Conservation (phyloP, 2,797 vertebrate genomes). For the Nannoperca obscura region DNA sequence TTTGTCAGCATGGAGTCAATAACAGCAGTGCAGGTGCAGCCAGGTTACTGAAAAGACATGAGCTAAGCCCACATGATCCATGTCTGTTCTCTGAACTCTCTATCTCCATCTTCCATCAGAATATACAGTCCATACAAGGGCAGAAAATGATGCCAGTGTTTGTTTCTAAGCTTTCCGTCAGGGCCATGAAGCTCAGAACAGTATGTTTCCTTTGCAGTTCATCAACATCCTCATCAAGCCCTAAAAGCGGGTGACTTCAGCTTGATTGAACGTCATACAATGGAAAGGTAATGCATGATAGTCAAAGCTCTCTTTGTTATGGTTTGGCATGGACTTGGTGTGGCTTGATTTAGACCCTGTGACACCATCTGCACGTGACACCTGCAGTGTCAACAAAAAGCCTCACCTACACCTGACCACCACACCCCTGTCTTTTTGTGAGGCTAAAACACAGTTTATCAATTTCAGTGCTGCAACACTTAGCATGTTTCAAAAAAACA, state of each 20-base stretch:
- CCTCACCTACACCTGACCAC: constrained; percentile 52
- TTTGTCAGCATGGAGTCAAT: constrained; percentile 54
- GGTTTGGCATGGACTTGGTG: constrained; percentile 27
- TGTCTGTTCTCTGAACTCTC: constrained; percentile 49
- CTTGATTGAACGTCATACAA: constrained; percentile 56
- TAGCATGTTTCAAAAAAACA: constrained; percentile 18
- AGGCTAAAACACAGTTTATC: constrained; percentile 20
- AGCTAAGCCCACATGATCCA: constrained; percentile 65
- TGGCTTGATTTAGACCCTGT: constrained; percentile 45
- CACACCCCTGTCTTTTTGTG: constrained; percentile 33
- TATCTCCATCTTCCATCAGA: constrained; percentile 69
- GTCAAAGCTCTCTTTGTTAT: constrained; percentile 62
- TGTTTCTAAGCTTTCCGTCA: constrained; percentile 58
- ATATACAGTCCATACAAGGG: constrained; percentile 53
- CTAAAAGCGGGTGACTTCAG: constrained; percentile 54
- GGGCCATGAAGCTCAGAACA: constrained; percentile 14
- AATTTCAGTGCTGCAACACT: constrained; percentile 31
- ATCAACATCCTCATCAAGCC: constrained; percentile 58
- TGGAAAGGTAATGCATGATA: constrained; percentile 33
- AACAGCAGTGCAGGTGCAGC: constrained; percentile 67
- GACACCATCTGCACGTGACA: constrained; percentile 53
- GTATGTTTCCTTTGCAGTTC: constrained; percentile 45
- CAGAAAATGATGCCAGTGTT: constrained; percentile 57
- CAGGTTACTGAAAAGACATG: constrained; percentile 52
- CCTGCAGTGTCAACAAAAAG: constrained; percentile 55